These are phyloP conservation scores for Stegastes partitus DNA, from an alignment of 2,113 vertebrate genomes.

Conservation along the genomic window DNA sequence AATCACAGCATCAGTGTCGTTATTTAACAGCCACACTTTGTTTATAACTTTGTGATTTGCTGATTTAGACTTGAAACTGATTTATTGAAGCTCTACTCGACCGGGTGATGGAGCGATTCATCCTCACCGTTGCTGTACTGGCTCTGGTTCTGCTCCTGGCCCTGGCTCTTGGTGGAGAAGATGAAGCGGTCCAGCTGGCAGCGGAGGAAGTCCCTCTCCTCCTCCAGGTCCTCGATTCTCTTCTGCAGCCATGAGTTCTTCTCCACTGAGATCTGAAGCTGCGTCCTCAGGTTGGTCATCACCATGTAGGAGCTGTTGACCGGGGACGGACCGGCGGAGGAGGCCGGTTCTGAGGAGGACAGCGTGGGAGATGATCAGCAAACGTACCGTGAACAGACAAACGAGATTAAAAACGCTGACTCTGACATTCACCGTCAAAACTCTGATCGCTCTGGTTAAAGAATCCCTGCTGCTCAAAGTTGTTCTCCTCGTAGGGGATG, in stretches of 20 bases:
- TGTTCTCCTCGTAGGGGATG: conserved; percentile 88
- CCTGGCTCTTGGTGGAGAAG: conserved; percentile 86
- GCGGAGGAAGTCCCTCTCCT: conserved; percentile 91
- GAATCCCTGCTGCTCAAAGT: conserved; percentile 86
- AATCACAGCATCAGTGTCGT: too few relatives aligned
- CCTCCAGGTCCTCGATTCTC: conserved; percentile 92
- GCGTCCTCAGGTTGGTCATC: conserved; percentile 88
- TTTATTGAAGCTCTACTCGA: too few relatives aligned
- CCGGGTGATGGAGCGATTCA: too few relatives aligned
- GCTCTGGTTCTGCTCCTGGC: conserved; percentile 72
- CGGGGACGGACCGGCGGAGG: conserved; percentile 72
- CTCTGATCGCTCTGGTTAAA: conserved; percentile 84
- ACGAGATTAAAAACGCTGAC: background rate
- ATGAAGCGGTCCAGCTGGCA: conserved; percentile 93
- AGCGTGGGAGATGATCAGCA: background rate
- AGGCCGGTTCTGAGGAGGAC: conserved; percentile 62
- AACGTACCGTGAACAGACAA: background rate
- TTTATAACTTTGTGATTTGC: too few relatives aligned
- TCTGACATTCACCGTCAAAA: conserved; percentile 85
- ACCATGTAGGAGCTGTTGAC: conserved; percentile 85
- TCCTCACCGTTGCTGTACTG: conserved; percentile 82
- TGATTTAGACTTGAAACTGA: too few relatives aligned
- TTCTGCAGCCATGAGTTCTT: conserved; percentile 94
- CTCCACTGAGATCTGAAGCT: conserved; percentile 92
- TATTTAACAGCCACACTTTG: too few relatives aligned